Evolutionary conservation across 2,113 vertebrate species (phyloP), one percentile per base, ranked within the genome.

Genomic region (Daubentonia madagascariensis): DNA sequence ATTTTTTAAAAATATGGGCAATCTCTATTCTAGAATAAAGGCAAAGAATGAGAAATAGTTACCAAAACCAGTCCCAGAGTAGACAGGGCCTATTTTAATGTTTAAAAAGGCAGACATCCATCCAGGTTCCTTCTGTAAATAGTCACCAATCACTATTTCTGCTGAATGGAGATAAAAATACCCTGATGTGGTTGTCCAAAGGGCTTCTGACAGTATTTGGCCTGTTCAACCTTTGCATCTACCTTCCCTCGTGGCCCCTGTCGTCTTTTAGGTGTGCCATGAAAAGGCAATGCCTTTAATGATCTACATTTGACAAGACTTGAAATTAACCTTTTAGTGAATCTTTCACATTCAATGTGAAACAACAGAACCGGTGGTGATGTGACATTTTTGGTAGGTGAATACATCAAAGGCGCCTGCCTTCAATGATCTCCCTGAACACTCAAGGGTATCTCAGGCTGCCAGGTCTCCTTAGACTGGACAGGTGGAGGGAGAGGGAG

Each of bases 371-470:
- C 98, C 84, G 92, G 98, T 98, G 98, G 98, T 97, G 99, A 99
- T 98, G 98, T 98, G 99, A 99, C 99, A 99, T 98, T 99, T 99
- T 99, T 99, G 94, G 99, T 98, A 98, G 99, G 99, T 98, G 98
- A 99, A 98, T 98, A 99, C 99, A 99, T 99, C 99, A 99, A 99
- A 99, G 99, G 84, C 75, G 85, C 98, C 98, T 98, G 97, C 97
- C 98, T 98, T 98, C 99, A 98, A 98, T 83, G 94, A 98, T 99
- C 98, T 99, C 99, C 98, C 98, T 99, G 99, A 99, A 99, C 98
- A 99, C 98, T 98, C 99, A 98, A 98, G 99, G 99, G 99, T 98
- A 99, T 98, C 99, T 96, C 98, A 96, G 98, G 98, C 99, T 98
- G 99, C 99, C 99, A 99, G 98, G 98, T 99, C 98, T 99, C 99